Conservation (phyloP, 2,797 vertebrate genomes). For the Hippopotamyrus pictus region DNA sequence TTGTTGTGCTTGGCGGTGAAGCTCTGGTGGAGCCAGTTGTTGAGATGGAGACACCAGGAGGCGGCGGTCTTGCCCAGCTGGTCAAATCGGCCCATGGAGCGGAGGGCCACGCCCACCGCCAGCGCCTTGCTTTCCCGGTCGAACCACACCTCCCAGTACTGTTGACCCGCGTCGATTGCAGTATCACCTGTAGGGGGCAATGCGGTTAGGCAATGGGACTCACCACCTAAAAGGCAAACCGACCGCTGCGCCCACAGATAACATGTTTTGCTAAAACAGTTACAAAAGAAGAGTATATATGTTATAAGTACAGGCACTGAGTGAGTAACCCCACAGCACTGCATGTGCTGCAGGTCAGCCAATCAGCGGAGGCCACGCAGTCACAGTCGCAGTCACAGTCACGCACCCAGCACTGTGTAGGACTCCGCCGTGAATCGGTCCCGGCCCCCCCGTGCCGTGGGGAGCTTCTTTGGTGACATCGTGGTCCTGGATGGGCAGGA, state of each 20-base stretch:
- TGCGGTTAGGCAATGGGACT: background rate
- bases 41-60: slow-evolving; percentile 91
- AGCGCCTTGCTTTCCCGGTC: slow-evolving; percentile 92
- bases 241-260: background rate
- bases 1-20: slow-evolving; percentile 95
- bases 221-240: background rate
- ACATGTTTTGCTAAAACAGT: background rate
- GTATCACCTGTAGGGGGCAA: slow-evolving; percentile 68
- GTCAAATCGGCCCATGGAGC: slow-evolving; percentile 86
- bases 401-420: slow-evolving; percentile 88
- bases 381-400: background rate
- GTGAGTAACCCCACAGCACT: background rate
- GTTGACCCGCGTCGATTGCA: slow-evolving; percentile 78
- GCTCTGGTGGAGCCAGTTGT: slow-evolving; percentile 96
- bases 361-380: background rate
- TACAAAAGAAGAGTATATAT: background rate
- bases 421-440: slow-evolving; percentile 91
- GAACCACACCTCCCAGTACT: slow-evolving; percentile 92
- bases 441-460: slow-evolving; percentile 70
- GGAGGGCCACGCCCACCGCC: slow-evolving; percentile 77
- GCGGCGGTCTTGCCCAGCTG: slow-evolving; percentile 84
- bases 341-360: background rate
- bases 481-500: slow-evolving; percentile 59
- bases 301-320: background rate
- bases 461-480: slow-evolving; percentile 81